These are phyloP conservation scores for Anguilla obscura DNA, from an alignment of 2,797 vertebrate genomes.

Conservation along the genomic window DNA sequence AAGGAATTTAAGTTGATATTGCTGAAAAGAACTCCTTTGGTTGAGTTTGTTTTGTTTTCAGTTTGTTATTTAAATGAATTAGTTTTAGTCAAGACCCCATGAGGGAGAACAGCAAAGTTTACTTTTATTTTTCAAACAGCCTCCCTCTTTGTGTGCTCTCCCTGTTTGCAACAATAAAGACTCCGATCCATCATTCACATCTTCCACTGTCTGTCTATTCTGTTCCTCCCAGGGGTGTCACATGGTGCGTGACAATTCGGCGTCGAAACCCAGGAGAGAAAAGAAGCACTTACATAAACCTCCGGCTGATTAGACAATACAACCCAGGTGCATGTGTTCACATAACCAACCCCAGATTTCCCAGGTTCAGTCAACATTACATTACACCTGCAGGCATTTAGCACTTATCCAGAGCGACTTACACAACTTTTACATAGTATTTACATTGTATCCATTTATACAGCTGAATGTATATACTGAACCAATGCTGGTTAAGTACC, in stretches of 20 bases:
- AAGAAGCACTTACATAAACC: conserved; percentile 4
- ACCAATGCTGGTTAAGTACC: no score
- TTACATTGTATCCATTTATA: no score
- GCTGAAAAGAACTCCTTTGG: neutral
- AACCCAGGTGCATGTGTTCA: neutral
- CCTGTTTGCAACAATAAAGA: neutral
- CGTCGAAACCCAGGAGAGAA: neutral
- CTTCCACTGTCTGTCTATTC: neutral
- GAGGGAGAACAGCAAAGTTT: neutral
- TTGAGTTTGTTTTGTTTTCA: neutral
- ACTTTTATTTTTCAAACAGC: neutral
- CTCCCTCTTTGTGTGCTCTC: neutral
- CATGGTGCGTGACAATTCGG: neutral
- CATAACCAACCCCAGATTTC: neutral
- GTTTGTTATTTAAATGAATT: neutral
- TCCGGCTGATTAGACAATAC: neutral
- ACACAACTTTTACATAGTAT: no score
- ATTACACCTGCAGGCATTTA: no score
- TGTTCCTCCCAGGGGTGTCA: neutral
- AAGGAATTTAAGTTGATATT: neutral
- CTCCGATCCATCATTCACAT: neutral
- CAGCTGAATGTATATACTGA: no score
- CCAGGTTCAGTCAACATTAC: neutral
- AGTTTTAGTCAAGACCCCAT: neutral
- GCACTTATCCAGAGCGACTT: no score